phyloP scores from a whole-genome alignment of 2,888 invertebrate species.

The Thyatira batis region DNA sequence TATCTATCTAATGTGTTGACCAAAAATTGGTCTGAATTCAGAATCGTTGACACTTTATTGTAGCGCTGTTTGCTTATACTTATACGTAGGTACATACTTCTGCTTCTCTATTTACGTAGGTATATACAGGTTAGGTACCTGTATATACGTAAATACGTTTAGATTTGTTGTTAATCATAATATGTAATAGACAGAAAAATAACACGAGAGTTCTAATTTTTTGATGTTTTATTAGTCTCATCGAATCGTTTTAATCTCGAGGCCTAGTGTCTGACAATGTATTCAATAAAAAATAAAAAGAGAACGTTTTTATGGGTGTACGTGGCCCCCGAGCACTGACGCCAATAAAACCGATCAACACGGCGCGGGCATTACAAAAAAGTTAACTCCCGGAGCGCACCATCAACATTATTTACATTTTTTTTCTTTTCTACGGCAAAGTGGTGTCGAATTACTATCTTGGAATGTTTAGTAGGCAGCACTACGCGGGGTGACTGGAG shows the following conservation, averaged over 20 bases:
- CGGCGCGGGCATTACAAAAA: slow-evolving; percentile 50
- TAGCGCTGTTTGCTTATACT: no score
- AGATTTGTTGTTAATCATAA: not conserved
- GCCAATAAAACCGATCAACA: slow-evolving; percentile 65
- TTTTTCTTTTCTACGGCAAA: slow-evolving; percentile 58
- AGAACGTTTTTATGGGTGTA: slow-evolving; percentile 55
- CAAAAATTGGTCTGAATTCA: no score
- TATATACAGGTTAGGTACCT: no score
- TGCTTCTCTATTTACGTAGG: no score
- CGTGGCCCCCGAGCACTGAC: slow-evolving; percentile 54
- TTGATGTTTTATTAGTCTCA: slow-evolving; percentile 48
- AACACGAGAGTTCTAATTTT: slow-evolving; percentile 43
- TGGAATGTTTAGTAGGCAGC: slow-evolving; percentile 66
- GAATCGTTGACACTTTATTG: no score
- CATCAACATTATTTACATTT: slow-evolving; percentile 70
- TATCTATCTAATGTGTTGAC: no score
- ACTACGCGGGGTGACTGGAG: slow-evolving; percentile 33
- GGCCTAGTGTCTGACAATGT: slow-evolving; percentile 60
- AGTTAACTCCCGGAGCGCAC: slow-evolving; percentile 55
- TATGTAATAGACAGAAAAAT: slow-evolving; percentile 15
- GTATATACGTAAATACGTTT: no score
- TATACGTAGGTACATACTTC: no score
- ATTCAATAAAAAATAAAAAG: slow-evolving; percentile 51
- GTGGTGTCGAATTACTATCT: slow-evolving; percentile 76
- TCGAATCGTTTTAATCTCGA: slow-evolving; percentile 55